Conservation (phyloP, 2,113 vertebrate species). For the Prionailurus bengalensis region DNA sequence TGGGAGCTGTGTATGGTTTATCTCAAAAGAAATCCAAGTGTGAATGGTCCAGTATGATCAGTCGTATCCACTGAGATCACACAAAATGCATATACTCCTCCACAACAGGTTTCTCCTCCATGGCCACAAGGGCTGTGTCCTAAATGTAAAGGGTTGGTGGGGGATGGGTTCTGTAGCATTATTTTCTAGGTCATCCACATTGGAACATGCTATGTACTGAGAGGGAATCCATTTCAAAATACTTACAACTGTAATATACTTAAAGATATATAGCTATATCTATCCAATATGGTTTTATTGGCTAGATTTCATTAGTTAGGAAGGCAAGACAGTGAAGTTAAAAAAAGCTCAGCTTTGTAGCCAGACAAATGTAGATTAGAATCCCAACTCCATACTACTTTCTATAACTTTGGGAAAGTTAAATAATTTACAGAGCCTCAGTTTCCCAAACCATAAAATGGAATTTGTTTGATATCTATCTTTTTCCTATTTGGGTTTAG, state of each 20-base stretch:
- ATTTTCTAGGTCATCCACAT: background rate
- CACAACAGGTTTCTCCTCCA: background rate
- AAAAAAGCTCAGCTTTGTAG: background rate
- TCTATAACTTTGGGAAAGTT: background rate
- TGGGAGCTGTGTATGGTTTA: background rate
- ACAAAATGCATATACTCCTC: background rate
- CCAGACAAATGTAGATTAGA: background rate
- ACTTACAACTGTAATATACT: background rate
- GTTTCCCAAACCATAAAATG: background rate
- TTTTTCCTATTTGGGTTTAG: background rate
- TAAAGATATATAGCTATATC: background rate
- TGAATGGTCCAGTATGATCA: background rate
- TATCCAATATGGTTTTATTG: background rate
- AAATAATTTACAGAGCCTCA: background rate
- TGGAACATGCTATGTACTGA: background rate
- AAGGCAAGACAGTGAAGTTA: background rate
- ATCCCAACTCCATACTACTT: background rate
- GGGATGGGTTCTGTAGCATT: background rate
- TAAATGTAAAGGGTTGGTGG: background rate
- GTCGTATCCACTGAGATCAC: background rate
- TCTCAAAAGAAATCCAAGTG: background rate
- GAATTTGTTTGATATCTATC: background rate
- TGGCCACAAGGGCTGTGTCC: background rate
- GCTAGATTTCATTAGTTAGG: constrained; percentile 36
- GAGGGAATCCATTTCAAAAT: background rate